These are phyloP conservation scores for Penaeus vannamei DNA, from an alignment of 1,140 invertebrate genomes.

Conservation along the genomic window DNA sequence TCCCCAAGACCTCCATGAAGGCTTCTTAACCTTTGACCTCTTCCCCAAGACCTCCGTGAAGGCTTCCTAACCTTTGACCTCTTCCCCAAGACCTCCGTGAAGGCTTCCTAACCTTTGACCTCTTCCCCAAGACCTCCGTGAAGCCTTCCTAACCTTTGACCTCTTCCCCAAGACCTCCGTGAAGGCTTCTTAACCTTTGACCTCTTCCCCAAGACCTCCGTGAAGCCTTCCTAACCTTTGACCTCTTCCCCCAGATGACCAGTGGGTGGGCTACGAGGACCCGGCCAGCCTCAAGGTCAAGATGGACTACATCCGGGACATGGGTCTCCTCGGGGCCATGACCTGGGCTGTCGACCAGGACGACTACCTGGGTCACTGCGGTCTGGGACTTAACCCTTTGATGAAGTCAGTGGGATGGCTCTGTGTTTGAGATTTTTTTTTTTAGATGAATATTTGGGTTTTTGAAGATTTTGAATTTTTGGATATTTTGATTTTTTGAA, in stretches of 20 bases:
- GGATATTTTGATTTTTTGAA: no score
- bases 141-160: no score
- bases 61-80: no score
- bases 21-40: no score
- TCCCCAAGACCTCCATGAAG: constrained; percentile 70
- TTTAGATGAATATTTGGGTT: no score
- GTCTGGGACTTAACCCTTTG: constrained; percentile 78
- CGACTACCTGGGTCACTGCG: constrained; percentile 88
- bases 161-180: constrained; percentile 70
- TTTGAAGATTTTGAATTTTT: no score
- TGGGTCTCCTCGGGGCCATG: constrained; percentile 93
- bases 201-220: no score
- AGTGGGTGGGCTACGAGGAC: constrained; percentile 89
- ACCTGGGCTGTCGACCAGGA: constrained; percentile 97
- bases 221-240: no score
- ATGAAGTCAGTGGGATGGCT: not conserved
- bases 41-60: constrained; percentile 70
- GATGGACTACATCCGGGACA: constrained; percentile 76
- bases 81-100: constrained; percentile 70
- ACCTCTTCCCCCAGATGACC: constrained; percentile 74
- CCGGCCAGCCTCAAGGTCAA: constrained; percentile 75
- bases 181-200: no score
- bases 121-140: constrained; percentile 70
- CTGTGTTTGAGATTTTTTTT: no score
- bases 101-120: no score